Evolutionary conservation across 2,888 invertebrate species (phyloP).

Genomic region (Apodemia mormo): DNA sequence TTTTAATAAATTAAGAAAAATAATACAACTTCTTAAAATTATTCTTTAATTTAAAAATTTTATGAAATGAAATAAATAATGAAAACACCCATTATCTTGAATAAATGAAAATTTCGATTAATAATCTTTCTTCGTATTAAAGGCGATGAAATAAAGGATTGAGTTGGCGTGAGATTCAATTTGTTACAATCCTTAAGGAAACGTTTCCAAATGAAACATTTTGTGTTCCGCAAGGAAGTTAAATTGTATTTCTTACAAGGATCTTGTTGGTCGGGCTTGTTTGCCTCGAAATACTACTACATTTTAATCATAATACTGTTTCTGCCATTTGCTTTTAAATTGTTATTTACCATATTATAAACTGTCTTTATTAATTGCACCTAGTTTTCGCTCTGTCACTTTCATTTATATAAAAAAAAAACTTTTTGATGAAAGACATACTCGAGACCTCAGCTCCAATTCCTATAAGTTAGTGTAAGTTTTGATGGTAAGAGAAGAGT

Average conservation of each 20-base stretch:
- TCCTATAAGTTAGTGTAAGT: too few relatives aligned
- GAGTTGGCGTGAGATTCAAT: constrained; percentile 73
- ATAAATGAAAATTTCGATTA: constrained; percentile 68
- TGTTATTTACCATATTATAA: not conserved
- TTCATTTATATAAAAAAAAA: not conserved
- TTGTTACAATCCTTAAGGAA: constrained; percentile 73
- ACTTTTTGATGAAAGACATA: too few relatives aligned
- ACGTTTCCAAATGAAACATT: constrained; percentile 72
- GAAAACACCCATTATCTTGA: constrained; percentile 42
- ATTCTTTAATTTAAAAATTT: too few relatives aligned
- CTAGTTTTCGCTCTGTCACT: not conserved
- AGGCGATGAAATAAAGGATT: constrained; percentile 73
- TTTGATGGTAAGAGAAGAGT: too few relatives aligned
- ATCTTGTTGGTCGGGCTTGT: constrained; percentile 54
- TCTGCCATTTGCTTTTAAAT: not conserved
- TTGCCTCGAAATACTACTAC: constrained; percentile 43
- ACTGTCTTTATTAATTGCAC: not conserved
- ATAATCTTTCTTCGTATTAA: constrained; percentile 69
- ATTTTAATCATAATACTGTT: constrained; percentile 25
- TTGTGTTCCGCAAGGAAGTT: constrained; percentile 65
- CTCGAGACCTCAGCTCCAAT: too few relatives aligned
- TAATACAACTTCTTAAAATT: too few relatives aligned
- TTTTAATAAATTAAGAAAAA: too few relatives aligned
- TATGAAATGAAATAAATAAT: constrained; percentile 21
- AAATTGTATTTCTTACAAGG: constrained; percentile 72